phyloP scores from a whole-genome alignment of 2,797 vertebrate species.

The Notoglanidium macrostoma region DNA sequence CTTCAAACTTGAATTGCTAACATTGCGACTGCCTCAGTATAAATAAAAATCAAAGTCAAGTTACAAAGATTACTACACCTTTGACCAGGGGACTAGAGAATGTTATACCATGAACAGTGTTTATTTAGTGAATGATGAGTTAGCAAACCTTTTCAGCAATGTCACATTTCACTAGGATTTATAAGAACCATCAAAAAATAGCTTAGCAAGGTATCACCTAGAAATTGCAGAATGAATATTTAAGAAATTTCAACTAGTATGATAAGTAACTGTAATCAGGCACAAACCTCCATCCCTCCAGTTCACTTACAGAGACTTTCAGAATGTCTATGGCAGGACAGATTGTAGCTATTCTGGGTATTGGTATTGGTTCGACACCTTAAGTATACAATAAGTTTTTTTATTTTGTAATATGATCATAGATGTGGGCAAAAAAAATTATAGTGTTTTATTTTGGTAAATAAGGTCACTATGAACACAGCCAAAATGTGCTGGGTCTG shows the following conservation, averaged over 20 bases:
- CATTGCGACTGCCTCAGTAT: neutral
- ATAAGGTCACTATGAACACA: neutral
- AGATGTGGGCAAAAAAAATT: neutral
- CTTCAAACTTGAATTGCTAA: neutral
- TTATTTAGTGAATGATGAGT: neutral
- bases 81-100: neutral
- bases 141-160: neutral
- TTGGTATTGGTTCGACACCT: neutral
- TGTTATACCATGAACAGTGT: neutral
- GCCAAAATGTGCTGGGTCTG: neutral
- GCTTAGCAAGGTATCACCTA: neutral
- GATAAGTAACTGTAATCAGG: neutral
- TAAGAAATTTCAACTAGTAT: neutral
- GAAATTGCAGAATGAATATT: neutral
- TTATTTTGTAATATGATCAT: neutral
- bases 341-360: too few relatives aligned
- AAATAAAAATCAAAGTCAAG: neutral
- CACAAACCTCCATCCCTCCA: neutral
- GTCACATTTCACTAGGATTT: neutral
- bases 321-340: neutral
- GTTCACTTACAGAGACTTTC: neutral
- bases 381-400: neutral
- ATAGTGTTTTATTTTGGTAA: neutral
- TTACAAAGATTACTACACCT: neutral
- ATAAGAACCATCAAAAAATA: neutral